A percentile compares a stretch with the other conserved stretches of the same genome.
These are phyloP conservation scores for Mesorhabditis spiculigera DNA, from an alignment of 2,888 invertebrate species.

Conservation along the genomic window DNA sequence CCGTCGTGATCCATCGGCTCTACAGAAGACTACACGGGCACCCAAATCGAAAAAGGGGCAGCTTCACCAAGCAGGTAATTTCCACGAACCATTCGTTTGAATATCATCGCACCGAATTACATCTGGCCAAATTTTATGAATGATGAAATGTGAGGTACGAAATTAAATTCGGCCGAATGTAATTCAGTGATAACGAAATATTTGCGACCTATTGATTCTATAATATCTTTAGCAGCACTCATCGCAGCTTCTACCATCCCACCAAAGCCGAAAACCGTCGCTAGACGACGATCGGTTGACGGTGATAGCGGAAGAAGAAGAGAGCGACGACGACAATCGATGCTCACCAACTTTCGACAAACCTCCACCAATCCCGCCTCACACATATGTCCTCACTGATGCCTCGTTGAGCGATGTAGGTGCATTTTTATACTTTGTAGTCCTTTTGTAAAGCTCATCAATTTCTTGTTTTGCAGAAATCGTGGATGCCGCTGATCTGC, in stretches of 20 bases:
- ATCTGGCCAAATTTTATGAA: too few relatives aligned
- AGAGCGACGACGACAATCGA: neutral
- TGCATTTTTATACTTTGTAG: neutral
- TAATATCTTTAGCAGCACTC: neutral
- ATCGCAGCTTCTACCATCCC: neutral
- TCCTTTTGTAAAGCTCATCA: neutral
- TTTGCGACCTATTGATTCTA: too few relatives aligned
- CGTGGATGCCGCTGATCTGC: slow-evolving; percentile 5
- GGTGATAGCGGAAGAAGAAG: slow-evolving; percentile 5
- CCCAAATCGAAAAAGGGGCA: too few relatives aligned
- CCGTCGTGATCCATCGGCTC: neutral
- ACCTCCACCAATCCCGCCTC: neutral
- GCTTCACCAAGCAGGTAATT: too few relatives aligned
- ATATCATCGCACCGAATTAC: too few relatives aligned
- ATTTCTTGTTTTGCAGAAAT: neutral
- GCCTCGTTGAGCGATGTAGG: neutral
- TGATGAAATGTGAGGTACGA: too few relatives aligned
- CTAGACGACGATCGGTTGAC: neutral
- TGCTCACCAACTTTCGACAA: neutral
- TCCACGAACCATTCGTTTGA: too few relatives aligned
- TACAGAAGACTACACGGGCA: neutral
- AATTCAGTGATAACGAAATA: too few relatives aligned
- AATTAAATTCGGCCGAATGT: too few relatives aligned
- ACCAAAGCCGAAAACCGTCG: slow-evolving; percentile 4
- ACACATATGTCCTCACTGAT: neutral